These are phyloP conservation scores for Philotrypesis tridentata DNA, from an alignment of 1,140 invertebrate genomes.

Conservation along the genomic window DNA sequence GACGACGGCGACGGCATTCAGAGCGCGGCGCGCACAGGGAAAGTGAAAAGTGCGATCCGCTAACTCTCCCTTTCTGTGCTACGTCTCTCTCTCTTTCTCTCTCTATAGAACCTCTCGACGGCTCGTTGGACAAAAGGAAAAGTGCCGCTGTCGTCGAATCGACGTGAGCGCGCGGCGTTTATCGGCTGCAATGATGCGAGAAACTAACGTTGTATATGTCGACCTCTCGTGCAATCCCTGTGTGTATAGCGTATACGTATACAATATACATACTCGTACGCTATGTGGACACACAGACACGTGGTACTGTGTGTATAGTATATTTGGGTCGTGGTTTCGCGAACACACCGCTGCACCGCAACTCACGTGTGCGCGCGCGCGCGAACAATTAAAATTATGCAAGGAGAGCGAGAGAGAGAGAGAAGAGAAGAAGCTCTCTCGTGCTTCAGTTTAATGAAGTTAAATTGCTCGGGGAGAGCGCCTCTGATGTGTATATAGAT, in stretches of 20 bases:
- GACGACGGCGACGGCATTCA: background rate
- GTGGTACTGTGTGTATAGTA: too few relatives aligned
- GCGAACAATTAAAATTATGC: constrained; percentile 32
- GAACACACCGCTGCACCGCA: too few relatives aligned
- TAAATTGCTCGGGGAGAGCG: background rate
- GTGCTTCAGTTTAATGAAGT: constrained; percentile 34
- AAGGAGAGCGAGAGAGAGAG: background rate
- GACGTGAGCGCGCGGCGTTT: constrained; percentile 8
- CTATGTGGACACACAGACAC: too few relatives aligned
- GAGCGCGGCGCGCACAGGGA: background rate
- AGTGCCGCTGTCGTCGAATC: background rate
- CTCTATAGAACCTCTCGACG: too few relatives aligned
- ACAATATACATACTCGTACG: too few relatives aligned
- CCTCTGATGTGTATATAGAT: background rate
- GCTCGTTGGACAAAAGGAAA: constrained; percentile 24
- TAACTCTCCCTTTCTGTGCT: background rate
- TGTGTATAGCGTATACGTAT: too few relatives aligned
- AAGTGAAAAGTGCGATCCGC: constrained; percentile 28
- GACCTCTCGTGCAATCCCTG: too few relatives aligned
- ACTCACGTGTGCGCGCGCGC: background rate
- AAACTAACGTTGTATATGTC: constrained; percentile 17
- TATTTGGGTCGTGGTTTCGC: background rate
- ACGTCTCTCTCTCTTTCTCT: background rate
- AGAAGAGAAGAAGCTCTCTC: background rate
- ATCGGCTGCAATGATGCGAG: constrained; percentile 32